A percentile compares a stretch with the other conserved stretches of the same genome.
phyloP scores from a whole-genome alignment of 2,113 vertebrate genomes.

The Sylvietta virens region DNA sequence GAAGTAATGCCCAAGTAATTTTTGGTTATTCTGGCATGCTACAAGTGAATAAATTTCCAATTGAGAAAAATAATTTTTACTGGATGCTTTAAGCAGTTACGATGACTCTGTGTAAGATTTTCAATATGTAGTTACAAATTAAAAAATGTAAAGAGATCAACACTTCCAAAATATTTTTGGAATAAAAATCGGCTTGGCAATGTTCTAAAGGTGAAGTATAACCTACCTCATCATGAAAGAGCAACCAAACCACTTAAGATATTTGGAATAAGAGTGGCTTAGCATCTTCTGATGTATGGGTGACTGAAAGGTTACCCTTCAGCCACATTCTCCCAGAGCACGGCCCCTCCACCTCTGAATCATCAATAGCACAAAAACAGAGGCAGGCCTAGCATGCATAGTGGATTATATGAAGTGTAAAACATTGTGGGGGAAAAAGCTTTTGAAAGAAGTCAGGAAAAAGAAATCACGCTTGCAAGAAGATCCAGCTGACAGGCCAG shows the following conservation, averaged over 20 bases:
- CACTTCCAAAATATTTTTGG: not conserved
- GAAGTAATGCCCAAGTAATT: not conserved
- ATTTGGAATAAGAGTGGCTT: slow-evolving; percentile 41
- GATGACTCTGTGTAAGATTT: not conserved
- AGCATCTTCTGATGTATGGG: slow-evolving; percentile 64
- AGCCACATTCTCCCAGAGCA: slow-evolving; percentile 76
- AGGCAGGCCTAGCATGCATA: slow-evolving; percentile 78
- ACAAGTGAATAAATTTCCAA: not conserved
- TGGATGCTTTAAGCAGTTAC: not conserved
- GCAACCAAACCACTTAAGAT: not conserved
- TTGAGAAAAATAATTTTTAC: not conserved
- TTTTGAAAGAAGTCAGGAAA: slow-evolving; percentile 85
- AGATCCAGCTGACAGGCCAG: slow-evolving; percentile 81
- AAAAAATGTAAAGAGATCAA: not conserved
- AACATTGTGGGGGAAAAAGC: slow-evolving; percentile 81
- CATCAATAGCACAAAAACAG: slow-evolving; percentile 83
- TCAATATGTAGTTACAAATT: not conserved
- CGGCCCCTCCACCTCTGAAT: slow-evolving; percentile 58
- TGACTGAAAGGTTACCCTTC: slow-evolving; percentile 80
- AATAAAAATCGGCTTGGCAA: not conserved
- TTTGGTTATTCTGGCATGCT: not conserved
- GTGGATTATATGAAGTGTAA: slow-evolving; percentile 97
- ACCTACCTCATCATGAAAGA: not conserved
- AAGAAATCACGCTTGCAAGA: slow-evolving; percentile 80
- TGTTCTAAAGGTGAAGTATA: not conserved